A percentile compares a stretch with the other conserved stretches of the same genome.
Conservation (phyloP, 2,888 invertebrate species). For the Bombylius discolor region DNA sequence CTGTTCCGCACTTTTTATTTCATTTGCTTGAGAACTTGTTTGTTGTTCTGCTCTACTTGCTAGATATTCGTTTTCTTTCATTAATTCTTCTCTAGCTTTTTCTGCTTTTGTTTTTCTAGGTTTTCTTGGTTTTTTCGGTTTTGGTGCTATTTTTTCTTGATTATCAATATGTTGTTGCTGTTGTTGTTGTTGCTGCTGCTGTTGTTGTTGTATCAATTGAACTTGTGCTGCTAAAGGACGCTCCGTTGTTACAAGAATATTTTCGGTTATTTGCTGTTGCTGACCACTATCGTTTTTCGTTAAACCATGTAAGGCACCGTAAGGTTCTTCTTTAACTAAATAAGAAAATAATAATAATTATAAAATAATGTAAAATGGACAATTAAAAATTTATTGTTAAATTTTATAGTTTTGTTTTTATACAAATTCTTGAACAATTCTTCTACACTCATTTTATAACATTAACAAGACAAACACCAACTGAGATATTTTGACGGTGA, state of each 20-base stretch:
- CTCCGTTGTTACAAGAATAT: constrained; percentile 7
- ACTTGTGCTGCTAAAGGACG: constrained; percentile 7
- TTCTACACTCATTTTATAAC: too few relatives aligned
- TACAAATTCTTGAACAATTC: too few relatives aligned
- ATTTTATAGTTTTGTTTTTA: too few relatives aligned
- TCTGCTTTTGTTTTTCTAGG: constrained; percentile 3
- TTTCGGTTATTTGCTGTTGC: constrained; percentile 8
- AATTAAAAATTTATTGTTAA: too few relatives aligned
- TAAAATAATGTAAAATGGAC: too few relatives aligned
- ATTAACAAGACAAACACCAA: too few relatives aligned
- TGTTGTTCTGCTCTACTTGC: constrained; percentile 40
- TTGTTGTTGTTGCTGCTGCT: constrained; percentile 21
- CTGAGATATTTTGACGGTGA: too few relatives aligned
- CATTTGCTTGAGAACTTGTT: not conserved
- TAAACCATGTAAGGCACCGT: constrained; percentile 13
- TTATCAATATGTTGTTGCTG: constrained; percentile 30
- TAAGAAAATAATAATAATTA: too few relatives aligned
- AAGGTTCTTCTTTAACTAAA: not conserved
- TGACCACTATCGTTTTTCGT: constrained; percentile 3
- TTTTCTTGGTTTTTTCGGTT: constrained; percentile 5
- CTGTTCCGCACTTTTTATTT: not conserved
- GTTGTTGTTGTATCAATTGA: not conserved
- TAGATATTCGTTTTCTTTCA: constrained; percentile 33
- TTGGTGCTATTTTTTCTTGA: not conserved
- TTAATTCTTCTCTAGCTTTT: constrained; percentile 7